Conservation (phyloP, 2,888 invertebrate species). For the Limnephilus lunatus region DNA sequence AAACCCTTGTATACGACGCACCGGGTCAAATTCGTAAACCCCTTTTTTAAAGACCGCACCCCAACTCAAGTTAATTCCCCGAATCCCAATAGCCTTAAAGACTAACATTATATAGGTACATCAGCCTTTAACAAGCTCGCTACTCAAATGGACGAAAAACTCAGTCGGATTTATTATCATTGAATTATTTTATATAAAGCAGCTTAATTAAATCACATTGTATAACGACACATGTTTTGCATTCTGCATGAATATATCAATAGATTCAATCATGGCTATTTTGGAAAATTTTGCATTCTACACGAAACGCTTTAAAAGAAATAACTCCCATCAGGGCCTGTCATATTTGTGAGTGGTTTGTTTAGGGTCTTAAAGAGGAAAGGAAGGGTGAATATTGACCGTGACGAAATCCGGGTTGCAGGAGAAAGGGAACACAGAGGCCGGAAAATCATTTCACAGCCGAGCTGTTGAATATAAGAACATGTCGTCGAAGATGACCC, state of each 20-base stretch:
- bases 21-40: conserved; percentile 37
- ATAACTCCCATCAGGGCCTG: too few relatives aligned
- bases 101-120: not conserved
- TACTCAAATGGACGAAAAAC: not conserved
- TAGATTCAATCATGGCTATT: too few relatives aligned
- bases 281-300: too few relatives aligned
- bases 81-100: not conserved
- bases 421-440: too few relatives aligned
- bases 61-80: conserved; percentile 17
- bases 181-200: not conserved
- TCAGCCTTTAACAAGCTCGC: not conserved
- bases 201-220: not conserved
- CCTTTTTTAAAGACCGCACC: conserved; percentile 30
- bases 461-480: too few relatives aligned
- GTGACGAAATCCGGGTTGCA: too few relatives aligned
- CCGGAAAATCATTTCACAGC: too few relatives aligned
- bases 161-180: not conserved
- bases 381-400: too few relatives aligned
- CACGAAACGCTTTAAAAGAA: too few relatives aligned
- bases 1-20: conserved; percentile 5
- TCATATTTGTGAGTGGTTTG: too few relatives aligned
- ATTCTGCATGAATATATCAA: not conserved
- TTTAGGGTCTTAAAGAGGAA: too few relatives aligned
- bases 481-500: too few relatives aligned
- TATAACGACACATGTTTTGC: not conserved